Conservation (phyloP, 2,888 invertebrate species). For the Heteromyza rotundicornis region DNA sequence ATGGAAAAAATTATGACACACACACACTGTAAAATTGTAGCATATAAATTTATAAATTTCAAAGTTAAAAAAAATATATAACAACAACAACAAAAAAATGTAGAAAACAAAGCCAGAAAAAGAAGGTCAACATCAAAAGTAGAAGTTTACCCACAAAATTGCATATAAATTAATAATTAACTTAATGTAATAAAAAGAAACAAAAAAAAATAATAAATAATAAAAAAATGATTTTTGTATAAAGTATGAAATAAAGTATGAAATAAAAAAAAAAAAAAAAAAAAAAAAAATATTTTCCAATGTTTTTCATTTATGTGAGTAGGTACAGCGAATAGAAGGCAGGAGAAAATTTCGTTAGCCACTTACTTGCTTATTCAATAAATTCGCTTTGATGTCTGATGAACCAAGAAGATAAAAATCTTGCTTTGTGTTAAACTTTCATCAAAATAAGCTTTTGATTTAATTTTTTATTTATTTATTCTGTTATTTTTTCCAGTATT, state of each 20-base stretch:
- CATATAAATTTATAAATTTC: not conserved
- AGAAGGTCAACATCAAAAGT: not conserved
- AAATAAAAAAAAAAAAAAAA: constrained; percentile 11
- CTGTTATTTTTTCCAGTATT: constrained; percentile 16
- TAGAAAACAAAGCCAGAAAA: not conserved
- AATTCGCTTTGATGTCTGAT: too few relatives aligned
- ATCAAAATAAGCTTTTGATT: too few relatives aligned
- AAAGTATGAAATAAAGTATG: constrained; percentile 22
- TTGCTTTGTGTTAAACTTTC: too few relatives aligned
- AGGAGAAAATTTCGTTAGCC: too few relatives aligned
- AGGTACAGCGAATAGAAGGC: too few relatives aligned
- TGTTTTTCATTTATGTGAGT: too few relatives aligned
- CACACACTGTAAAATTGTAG: constrained; percentile 5
- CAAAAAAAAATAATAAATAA: too few relatives aligned
- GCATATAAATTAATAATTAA: not conserved
- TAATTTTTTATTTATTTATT: too few relatives aligned
- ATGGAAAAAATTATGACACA: not conserved
- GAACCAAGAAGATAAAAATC: too few relatives aligned
- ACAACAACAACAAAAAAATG: not conserved
- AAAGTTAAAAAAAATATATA: not conserved
- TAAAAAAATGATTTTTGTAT: constrained; percentile 24
- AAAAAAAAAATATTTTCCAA: constrained; percentile 20
- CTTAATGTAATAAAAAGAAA: not conserved
- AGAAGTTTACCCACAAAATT: not conserved
- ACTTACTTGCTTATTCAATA: too few relatives aligned